phyloP scores from a whole-genome alignment of 2,113 vertebrate genomes.

The Hipposideros armiger region DNA sequence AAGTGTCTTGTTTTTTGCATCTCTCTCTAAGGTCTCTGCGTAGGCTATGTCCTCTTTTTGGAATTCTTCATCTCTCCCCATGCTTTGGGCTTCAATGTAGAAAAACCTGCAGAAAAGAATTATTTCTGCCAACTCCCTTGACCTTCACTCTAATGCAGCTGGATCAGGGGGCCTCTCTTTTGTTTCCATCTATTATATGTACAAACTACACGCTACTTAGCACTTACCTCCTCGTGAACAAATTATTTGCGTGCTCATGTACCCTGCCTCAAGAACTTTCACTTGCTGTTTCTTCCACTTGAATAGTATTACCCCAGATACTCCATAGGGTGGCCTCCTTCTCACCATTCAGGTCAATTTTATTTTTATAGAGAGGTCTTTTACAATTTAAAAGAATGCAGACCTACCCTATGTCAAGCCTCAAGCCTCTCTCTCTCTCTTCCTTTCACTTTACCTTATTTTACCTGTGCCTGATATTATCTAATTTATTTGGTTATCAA shows the following conservation, averaged over 20 bases:
- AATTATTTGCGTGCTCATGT: not conserved
- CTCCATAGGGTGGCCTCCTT: not conserved
- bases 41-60: not conserved
- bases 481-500: not conserved
- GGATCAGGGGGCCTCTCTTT: not conserved
- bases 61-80: not conserved
- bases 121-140: not conserved
- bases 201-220: accelerated
- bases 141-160: not conserved
- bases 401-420: not conserved
- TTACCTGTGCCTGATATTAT: not conserved
- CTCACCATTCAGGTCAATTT: not conserved
- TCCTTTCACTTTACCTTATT: not conserved
- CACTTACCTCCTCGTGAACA: not conserved
- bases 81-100: accelerated
- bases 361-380: not conserved
- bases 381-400: not conserved
- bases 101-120: not conserved
- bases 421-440: not conserved
- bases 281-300: slow-evolving; percentile 6
- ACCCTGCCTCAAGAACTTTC: not conserved
- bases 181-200: not conserved
- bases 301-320: not conserved
- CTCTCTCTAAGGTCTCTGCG: not conserved
- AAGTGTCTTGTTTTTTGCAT: not conserved